Base-by-base conservation (phyloP, 2,113 vertebrate species). In the Caloenas nicobarica region DNA sequence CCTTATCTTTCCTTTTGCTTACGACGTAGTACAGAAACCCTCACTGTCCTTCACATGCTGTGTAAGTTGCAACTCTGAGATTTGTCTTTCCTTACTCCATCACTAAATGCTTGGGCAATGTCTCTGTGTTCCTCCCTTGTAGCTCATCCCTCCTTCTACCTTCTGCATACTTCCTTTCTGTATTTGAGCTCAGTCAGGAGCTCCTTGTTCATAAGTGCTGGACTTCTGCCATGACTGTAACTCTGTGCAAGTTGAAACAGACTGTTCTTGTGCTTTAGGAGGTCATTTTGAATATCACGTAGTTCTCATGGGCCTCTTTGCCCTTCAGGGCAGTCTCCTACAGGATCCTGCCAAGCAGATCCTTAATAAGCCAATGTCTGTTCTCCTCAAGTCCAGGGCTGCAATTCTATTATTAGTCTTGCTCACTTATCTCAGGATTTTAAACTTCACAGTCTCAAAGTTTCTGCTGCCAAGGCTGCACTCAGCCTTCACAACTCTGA, bases 261-360 rank as follows among this genome's bases (percentile, higher is more conserved):
- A 51, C 5, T 57, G 36, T 54, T 73, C 46, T 73, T 0, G 0
- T 78, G n/a, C 2, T 0, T 62, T 68, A 66, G n/a, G 56, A 81
- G 25, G 36, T 92, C 24, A 81, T 70, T 61, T 50, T 70, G 76
- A 88, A 57, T 73, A 58, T 68, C 44, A 76, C 73, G 26, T 60
- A 38, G 16, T 40, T 87, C 69, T 88, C 68, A 22, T 54, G 80
- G 29, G 73, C 31, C n/a, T 87, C 81, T 94, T 91, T 87, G 73
- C 22, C 60, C 51, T 94, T 94, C 65, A 91, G 42, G 11, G 11
- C 10, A 51, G 11, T 61, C 18, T 92, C 31, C 60, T 84, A 58
- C 16, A 29, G 15, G 28, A 86, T 42, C 28, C 60, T 81, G 69
- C 36, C 46, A 91, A 78, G 19, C 9, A 92, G 42, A 31, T 74